These are phyloP conservation scores for Lobophora halterata DNA, from an alignment of 2,888 invertebrate species.

Conservation along the genomic window DNA sequence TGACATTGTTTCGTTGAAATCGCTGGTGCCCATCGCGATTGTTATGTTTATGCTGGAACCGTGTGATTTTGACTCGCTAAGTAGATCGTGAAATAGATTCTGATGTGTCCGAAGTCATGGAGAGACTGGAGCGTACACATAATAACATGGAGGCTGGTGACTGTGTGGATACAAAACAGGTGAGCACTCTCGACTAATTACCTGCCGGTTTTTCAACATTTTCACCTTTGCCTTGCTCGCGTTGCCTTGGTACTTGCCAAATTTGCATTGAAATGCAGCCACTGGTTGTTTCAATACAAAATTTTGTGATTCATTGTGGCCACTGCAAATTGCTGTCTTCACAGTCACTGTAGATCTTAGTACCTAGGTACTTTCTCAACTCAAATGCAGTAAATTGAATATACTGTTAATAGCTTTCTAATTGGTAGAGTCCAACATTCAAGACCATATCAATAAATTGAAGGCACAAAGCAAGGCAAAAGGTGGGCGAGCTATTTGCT, in stretches of 20 bases:
- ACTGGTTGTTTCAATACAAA: constrained; percentile 24
- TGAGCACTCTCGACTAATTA: constrained; percentile 66
- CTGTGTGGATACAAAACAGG: constrained; percentile 84
- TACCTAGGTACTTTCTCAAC: constrained; percentile 2
- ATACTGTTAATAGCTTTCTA: too few relatives aligned
- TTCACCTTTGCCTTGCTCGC: constrained; percentile 50
- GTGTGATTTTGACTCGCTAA: constrained; percentile 56
- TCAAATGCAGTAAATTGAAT: constrained; percentile 7
- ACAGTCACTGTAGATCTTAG: constrained; percentile 4
- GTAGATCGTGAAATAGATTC: constrained; percentile 70
- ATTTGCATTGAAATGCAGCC: constrained; percentile 38
- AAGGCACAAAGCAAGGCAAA: constrained; percentile 64
- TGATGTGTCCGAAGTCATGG: constrained; percentile 76
- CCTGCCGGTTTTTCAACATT: constrained; percentile 64
- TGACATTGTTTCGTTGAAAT: constrained; percentile 77
- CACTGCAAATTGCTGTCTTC: constrained; percentile 1
- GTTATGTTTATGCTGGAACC: constrained; percentile 70
- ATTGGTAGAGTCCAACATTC: constrained; percentile 8
- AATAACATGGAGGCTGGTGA: constrained; percentile 83
- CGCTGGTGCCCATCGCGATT: constrained; percentile 68
- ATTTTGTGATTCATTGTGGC: constrained; percentile 16
- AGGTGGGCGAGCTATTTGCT: constrained; percentile 68
- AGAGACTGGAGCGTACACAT: constrained; percentile 75
- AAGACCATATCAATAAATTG: constrained; percentile 17
- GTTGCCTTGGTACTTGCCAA: constrained; percentile 42